Percentiles rank a stretch among this genome's conserved stretches.
Conservation (phyloP, 2,888 invertebrate genomes). For the Vannuccia rotundouncinata region DNA sequence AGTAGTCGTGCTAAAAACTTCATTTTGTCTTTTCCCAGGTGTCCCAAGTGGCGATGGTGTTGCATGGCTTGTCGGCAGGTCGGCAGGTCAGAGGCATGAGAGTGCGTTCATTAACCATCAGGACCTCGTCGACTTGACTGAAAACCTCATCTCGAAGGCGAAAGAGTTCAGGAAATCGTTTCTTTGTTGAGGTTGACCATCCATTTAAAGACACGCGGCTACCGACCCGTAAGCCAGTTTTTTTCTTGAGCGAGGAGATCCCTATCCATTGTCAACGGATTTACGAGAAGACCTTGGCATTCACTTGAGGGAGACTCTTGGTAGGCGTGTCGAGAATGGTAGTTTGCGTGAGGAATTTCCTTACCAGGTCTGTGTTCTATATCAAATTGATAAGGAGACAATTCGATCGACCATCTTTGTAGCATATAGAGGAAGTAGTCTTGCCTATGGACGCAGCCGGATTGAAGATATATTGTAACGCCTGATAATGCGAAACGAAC, state of each 20-base stretch:
- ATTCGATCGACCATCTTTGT: slow-evolving; percentile 17
- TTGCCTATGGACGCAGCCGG: neutral
- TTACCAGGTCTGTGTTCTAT: neutral
- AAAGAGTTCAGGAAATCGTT: neutral
- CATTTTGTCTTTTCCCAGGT: slow-evolving; percentile 16
- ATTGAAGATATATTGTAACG: neutral
- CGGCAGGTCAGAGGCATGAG: neutral
- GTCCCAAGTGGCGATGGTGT: neutral
- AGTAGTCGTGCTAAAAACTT: neutral
- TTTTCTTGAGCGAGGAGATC: slow-evolving; percentile 9
- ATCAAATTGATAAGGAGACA: neutral
- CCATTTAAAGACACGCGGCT: neutral
- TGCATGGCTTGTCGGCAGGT: neutral
- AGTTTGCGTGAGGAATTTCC: slow-evolving; percentile 6
- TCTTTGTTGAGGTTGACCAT: neutral
- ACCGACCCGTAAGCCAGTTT: slow-evolving; percentile 5
- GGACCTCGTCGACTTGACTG: neutral
- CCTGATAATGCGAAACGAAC: neutral
- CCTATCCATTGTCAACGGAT: neutral
- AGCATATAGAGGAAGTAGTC: slow-evolving; percentile 1
- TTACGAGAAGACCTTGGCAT: neutral
- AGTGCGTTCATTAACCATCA: slow-evolving; percentile 1
- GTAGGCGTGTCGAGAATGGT: neutral
- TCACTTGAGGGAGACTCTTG: neutral
- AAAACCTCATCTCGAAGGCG: neutral